Conservation (phyloP, 2,797 vertebrate genomes). For the Aeoliscus strigatus region DNA sequence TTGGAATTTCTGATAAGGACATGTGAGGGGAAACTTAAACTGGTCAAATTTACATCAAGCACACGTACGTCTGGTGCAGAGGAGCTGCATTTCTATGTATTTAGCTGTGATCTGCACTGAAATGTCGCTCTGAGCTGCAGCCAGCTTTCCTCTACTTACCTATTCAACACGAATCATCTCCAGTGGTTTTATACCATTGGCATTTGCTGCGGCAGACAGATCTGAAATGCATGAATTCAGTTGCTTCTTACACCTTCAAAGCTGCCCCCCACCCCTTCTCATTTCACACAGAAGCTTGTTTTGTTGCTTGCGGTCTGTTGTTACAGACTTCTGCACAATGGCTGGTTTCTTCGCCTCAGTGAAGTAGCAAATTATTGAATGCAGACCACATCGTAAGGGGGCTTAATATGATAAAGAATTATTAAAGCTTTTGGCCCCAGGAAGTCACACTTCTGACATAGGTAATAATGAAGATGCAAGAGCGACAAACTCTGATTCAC, state of each 20-base stretch:
- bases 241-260: conserved; percentile 5
- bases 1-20: conserved; percentile 39
- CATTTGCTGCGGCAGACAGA: conserved; percentile 1
- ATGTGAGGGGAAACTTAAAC: conserved; percentile 25
- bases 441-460: conserved; percentile 40
- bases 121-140: neutral
- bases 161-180: conserved; percentile 15
- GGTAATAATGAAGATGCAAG: conserved; percentile 39
- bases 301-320: conserved; percentile 33
- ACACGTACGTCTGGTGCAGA: conserved; percentile 14
- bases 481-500: conserved; percentile 60
- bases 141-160: conserved; percentile 5
- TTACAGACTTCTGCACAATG: conserved; percentile 13
- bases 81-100: conserved; percentile 12
- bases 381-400: conserved; percentile 1
- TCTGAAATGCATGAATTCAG: conserved; percentile 11
- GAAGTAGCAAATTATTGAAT: conserved; percentile 22
- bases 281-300: conserved; percentile 16
- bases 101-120: conserved; percentile 6
- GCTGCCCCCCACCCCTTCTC: neutral
- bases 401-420: conserved; percentile 26
- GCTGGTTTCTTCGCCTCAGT: conserved; percentile 23
- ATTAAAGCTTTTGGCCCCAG: conserved; percentile 21
- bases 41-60: conserved; percentile 21
- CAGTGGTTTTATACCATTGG: too few relatives aligned